Evolutionary conservation across 2,113 vertebrate species (phyloP), one percentile per base, ranked within the genome.

Genomic region (Cynocephalus volans): DNA sequence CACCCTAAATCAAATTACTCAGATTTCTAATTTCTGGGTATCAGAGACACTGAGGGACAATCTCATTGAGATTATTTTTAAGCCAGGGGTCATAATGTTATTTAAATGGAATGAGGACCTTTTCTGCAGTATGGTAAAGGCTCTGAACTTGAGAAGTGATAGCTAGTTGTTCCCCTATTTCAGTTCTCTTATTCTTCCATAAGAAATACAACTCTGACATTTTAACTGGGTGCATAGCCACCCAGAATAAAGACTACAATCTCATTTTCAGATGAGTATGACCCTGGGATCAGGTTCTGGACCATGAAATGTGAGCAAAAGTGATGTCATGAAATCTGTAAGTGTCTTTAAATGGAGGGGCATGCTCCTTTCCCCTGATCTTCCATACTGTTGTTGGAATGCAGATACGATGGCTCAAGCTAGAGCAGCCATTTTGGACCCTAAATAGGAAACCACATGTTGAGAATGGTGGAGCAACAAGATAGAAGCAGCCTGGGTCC

Each of bases 241-340:
- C 52, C 23, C 33, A 69, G 75, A 94, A 83, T 62, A 93, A 91
- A 94, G 67, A 69, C 28, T 77, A 23, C 13, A 67, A 50, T 60
- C 24, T 97, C 15, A 87, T 19, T 95, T 95, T 72, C n/a, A 97
- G 33, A 92, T 86, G 14, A 93, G 6, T 96, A 24, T 73, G 62
- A 80, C 23, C 28, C 33, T 75, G 31, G 24, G 36, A 87, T 56
- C 92, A 83, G 65, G 14, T 86, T 96, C 83, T 96, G 69, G 33
- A 8, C 19, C 75, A 69, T 62, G 33, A 13, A 72, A 92, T 84
- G 8, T 26, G 76, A 96, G 58, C 17, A 69, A 85, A 92, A 81
- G 1, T 87, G 41, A 85, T 80, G 11, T 31, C 24, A 73, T 88
- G 19, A 93, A n/a, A 91, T 88, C 76, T 93, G 45, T 95, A 83